Evolutionary conservation across 2,113 vertebrate genomes (phyloP).

Genomic region (Nothoprocta pentlandii): DNA sequence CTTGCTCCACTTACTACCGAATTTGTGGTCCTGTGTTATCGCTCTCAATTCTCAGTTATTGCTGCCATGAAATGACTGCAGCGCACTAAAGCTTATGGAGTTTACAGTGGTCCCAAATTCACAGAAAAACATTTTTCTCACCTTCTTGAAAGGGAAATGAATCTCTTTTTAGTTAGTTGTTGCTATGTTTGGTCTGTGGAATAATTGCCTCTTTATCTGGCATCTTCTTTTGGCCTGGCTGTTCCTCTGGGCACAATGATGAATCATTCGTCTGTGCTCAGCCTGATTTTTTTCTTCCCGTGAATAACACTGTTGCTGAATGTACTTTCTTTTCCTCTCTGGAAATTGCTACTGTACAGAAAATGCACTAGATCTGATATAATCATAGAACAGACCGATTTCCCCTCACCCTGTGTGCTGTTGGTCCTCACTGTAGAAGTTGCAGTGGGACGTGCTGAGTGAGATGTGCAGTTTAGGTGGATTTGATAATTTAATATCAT

Average conservation of each 20-base stretch:
- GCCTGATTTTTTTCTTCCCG: constrained; percentile 4
- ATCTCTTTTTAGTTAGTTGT: not conserved
- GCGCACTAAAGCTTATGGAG: not conserved
- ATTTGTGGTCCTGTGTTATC: not conserved
- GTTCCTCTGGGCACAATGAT: not conserved
- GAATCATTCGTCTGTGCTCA: constrained; percentile 35
- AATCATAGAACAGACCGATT: fast-evolving
- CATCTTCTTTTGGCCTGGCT: constrained; percentile 1
- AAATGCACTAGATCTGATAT: not conserved
- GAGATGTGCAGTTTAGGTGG: not conserved
- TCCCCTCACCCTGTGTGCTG: fast-evolving
- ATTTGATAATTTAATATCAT: not conserved
- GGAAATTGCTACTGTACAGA: not conserved
- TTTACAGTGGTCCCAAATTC: not conserved
- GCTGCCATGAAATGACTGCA: not conserved
- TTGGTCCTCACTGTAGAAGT: not conserved
- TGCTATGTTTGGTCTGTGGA: not conserved
- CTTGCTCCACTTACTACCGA: not conserved
- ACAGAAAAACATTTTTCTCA: not conserved
- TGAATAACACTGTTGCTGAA: constrained; percentile 27
- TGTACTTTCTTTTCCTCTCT: not conserved
- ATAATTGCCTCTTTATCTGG: not conserved
- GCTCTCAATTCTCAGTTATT: not conserved
- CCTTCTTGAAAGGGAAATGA: not conserved
- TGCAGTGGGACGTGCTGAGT: not conserved